A percentile compares a stretch with the other conserved stretches of the same genome.
Conservation (phyloP, 2,113 vertebrate genomes). For the Rostratula benghalensis region DNA sequence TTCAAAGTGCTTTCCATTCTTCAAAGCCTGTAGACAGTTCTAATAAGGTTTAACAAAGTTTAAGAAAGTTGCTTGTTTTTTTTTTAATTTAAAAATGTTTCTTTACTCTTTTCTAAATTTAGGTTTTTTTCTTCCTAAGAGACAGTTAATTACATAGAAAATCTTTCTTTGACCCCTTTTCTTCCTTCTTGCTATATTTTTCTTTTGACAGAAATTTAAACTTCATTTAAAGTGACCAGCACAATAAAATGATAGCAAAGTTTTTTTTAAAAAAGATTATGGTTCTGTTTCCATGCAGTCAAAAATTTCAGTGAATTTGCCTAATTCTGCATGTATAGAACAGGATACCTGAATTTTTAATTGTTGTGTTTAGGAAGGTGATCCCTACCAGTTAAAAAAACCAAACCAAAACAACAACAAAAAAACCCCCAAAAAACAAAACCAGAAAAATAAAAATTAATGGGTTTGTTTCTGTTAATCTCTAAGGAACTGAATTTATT, state of each 20-base stretch:
- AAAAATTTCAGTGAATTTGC: neutral
- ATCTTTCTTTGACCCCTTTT: neutral
- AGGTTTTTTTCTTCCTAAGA: neutral
- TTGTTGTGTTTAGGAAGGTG: neutral
- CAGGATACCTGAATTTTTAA: neutral
- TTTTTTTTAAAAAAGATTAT: neutral
- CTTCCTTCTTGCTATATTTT: neutral
- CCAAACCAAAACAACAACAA: no score
- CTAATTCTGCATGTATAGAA: neutral
- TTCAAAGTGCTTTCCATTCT: conserved; percentile 10
- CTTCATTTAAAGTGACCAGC: neutral
- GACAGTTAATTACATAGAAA: neutral
- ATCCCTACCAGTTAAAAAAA: neutral
- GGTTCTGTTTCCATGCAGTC: neutral
- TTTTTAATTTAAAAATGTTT: neutral
- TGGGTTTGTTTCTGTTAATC: neutral
- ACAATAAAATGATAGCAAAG: neutral
- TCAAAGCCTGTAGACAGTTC: neutral
- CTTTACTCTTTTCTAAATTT: neutral
- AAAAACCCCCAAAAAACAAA: no score
- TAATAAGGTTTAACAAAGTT: neutral
- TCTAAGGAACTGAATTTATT: neutral
- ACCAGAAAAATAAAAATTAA: neutral
- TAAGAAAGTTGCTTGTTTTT: neutral
- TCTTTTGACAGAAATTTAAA: neutral